A percentile compares a stretch with the other conserved stretches of the same genome.
These are phyloP conservation scores for Drosophila melanosoma DNA, from an alignment of 2,888 invertebrate species.

Conservation along the genomic window DNA sequence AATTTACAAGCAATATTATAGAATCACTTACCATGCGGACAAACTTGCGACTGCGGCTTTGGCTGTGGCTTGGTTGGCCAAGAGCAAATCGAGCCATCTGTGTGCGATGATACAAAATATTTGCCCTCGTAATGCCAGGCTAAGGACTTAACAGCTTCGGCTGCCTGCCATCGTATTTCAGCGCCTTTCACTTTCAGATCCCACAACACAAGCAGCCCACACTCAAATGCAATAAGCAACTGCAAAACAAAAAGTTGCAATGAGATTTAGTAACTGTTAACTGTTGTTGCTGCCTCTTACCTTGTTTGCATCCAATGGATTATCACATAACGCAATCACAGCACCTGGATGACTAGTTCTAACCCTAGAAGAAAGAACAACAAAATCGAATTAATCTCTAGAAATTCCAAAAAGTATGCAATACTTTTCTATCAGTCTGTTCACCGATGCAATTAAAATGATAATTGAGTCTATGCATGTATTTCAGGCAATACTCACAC, in stretches of 20 bases:
- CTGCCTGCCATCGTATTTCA: constrained; percentile 92
- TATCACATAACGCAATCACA: constrained; percentile 98
- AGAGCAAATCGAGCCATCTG: constrained; percentile 97
- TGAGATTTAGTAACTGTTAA: neutral
- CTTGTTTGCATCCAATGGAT: constrained; percentile 98
- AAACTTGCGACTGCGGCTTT: constrained; percentile 92
- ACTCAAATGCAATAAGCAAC: constrained; percentile 98
- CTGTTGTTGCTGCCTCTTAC: constrained; percentile 85
- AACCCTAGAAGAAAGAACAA: constrained; percentile 88
- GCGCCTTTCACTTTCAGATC: constrained; percentile 94
- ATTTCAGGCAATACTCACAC: constrained; percentile 89
- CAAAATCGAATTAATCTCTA: constrained; percentile 34
- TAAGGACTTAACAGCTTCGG: constrained; percentile 93
- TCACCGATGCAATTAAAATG: neutral
- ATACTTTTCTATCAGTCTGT: neutral
- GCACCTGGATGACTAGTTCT: constrained; percentile 98
- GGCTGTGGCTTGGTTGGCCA: constrained; percentile 93
- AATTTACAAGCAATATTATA: neutral
- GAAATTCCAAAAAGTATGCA: neutral
- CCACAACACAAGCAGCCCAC: constrained; percentile 97
- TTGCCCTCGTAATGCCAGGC: constrained; percentile 99
- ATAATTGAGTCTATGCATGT: neutral
- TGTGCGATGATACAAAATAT: constrained; percentile 97
- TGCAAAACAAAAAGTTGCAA: constrained; percentile 80
- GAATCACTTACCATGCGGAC: constrained; percentile 93